Conservation (phyloP, 2,888 invertebrate genomes). For the Perizoma flavofasciatum region DNA sequence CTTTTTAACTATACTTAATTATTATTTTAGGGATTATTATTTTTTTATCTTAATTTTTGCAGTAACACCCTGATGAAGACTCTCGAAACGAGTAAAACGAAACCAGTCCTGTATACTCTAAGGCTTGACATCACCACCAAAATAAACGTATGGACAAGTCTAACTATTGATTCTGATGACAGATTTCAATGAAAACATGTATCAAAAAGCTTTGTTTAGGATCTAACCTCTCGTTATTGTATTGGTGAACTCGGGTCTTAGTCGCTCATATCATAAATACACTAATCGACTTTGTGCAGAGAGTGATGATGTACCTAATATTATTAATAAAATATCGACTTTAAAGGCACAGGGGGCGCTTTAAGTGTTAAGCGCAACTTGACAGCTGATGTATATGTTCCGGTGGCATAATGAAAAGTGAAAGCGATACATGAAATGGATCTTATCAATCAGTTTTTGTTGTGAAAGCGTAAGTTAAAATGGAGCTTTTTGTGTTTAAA, state of each 20-base stretch:
- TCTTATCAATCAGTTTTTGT: constrained; percentile 24
- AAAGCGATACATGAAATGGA: constrained; percentile 32
- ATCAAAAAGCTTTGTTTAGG: too few relatives aligned
- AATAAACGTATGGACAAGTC: too few relatives aligned
- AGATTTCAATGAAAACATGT: too few relatives aligned
- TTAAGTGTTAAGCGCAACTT: constrained; percentile 37
- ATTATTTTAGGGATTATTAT: not conserved
- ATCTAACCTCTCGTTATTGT: too few relatives aligned
- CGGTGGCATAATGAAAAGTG: constrained; percentile 37
- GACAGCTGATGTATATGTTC: constrained; percentile 43
- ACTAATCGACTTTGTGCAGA: not conserved
- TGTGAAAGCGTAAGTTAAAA: constrained; percentile 20
- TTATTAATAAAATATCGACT: constrained; percentile 36
- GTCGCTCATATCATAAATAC: too few relatives aligned
- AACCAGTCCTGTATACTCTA: too few relatives aligned
- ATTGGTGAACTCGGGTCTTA: too few relatives aligned
- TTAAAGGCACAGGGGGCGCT: constrained; percentile 37
- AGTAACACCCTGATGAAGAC: too few relatives aligned
- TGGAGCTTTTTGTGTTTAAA: constrained; percentile 1
- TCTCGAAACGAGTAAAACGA: too few relatives aligned
- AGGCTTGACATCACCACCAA: too few relatives aligned
- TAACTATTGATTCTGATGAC: too few relatives aligned
- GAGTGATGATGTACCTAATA: constrained; percentile 3
- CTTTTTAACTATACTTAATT: too few relatives aligned
- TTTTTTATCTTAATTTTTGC: not conserved